These are phyloP conservation scores for Dione juno DNA, from an alignment of 2,888 invertebrate species.

Conservation along the genomic window DNA sequence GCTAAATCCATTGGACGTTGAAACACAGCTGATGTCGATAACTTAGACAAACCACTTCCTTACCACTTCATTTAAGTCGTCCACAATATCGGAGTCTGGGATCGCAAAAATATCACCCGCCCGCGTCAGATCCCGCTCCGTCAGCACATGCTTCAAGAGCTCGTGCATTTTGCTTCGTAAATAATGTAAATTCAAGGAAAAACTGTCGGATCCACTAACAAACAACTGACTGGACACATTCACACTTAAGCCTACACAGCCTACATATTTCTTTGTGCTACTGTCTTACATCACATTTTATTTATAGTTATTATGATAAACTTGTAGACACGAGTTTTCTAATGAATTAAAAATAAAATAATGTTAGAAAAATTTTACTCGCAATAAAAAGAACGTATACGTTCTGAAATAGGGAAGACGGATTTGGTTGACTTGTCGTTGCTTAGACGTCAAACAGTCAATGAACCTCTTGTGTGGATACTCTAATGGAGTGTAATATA, in stretches of 20 bases:
- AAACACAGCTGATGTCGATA: slow-evolving; percentile 13
- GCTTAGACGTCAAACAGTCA: slow-evolving; percentile 48
- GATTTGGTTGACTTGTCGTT: slow-evolving; percentile 44
- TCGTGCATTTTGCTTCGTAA: slow-evolving; percentile 89
- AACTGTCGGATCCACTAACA: slow-evolving; percentile 48
- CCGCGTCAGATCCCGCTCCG: slow-evolving; percentile 93
- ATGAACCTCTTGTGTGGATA: slow-evolving; percentile 45
- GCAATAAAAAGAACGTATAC: slow-evolving; percentile 51
- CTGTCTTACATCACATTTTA: slow-evolving; percentile 40
- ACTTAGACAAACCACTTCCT: slow-evolving; percentile 57
- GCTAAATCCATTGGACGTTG: not conserved
- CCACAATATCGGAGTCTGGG: slow-evolving; percentile 92
- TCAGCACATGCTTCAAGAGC: slow-evolving; percentile 94
- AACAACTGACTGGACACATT: slow-evolving; percentile 57
- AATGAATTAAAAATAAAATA: slow-evolving; percentile 49
- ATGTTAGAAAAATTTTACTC: slow-evolving; percentile 51
- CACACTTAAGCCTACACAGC: slow-evolving; percentile 48
- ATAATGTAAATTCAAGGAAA: slow-evolving; percentile 46
- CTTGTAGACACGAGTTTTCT: slow-evolving; percentile 44
- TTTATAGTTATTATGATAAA: slow-evolving; percentile 39
- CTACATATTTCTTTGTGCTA: slow-evolving; percentile 43
- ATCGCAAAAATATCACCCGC: slow-evolving; percentile 96
- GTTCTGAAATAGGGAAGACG: slow-evolving; percentile 53
- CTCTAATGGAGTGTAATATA: not conserved
- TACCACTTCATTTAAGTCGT: slow-evolving; percentile 93